phyloP scores from a whole-genome alignment of 2,888 invertebrate genomes.

The Pseudanteris insignis region DNA sequence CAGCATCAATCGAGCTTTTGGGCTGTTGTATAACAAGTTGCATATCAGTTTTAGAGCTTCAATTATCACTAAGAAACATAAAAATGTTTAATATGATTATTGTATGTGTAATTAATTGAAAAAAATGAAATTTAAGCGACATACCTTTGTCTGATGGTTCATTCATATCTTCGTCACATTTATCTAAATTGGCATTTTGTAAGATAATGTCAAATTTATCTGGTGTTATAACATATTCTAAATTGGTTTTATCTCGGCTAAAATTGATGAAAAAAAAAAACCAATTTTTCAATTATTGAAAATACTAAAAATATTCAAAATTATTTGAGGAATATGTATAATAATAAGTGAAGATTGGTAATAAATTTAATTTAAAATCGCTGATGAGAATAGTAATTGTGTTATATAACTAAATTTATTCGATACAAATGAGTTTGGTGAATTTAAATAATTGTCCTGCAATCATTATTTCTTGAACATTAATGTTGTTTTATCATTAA shows the following conservation, averaged over 20 bases:
- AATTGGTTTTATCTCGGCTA: conserved; percentile 81
- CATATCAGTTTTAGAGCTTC: conserved; percentile 90
- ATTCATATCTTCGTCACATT: conserved; percentile 56
- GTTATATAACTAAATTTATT: conserved; percentile 1
- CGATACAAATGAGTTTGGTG: conserved; percentile 60
- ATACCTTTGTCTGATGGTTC: conserved; percentile 65
- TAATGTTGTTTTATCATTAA: too few relatives aligned
- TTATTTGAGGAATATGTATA: too few relatives aligned
- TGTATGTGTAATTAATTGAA: not conserved
- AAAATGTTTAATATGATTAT: not conserved
- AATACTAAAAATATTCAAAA: too few relatives aligned
- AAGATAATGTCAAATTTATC: conserved; percentile 77
- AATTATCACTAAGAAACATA: conserved; percentile 68
- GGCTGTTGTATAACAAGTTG: conserved; percentile 85
- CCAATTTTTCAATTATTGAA: too few relatives aligned
- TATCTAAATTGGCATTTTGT: conserved; percentile 73
- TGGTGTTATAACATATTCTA: conserved; percentile 75
- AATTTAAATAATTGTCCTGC: conserved; percentile 36
- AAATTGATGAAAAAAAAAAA: too few relatives aligned
- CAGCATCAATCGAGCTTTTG: conserved; percentile 70
- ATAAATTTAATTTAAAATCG: too few relatives aligned
- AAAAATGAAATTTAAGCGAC: conserved; percentile 50
- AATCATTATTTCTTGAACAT: conserved; percentile 8
- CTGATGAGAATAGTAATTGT: too few relatives aligned
- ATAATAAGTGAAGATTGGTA: too few relatives aligned